These are phyloP conservation scores for Prosapia bicincta DNA, from an alignment of 2,888 invertebrate genomes.

Conservation along the genomic window DNA sequence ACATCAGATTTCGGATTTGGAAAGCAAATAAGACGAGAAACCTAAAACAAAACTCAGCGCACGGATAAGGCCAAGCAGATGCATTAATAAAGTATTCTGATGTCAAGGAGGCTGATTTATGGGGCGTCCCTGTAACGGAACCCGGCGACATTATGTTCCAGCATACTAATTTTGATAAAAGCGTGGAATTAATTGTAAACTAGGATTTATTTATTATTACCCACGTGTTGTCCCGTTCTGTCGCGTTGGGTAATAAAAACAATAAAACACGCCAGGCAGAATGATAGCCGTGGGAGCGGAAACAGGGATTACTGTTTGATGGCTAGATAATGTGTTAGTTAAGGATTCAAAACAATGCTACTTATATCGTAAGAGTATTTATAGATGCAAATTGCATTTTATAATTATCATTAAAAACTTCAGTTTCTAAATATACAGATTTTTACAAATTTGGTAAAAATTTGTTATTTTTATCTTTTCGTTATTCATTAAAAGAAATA, in stretches of 20 bases:
- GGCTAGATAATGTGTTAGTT: too few relatives aligned
- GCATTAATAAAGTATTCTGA: background rate
- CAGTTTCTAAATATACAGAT: too few relatives aligned
- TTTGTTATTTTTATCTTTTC: too few relatives aligned
- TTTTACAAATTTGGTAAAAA: too few relatives aligned
- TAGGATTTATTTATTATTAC: background rate
- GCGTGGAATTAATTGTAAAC: background rate
- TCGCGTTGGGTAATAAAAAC: background rate
- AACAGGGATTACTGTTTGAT: too few relatives aligned
- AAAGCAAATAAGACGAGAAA: background rate
- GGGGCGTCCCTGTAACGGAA: background rate
- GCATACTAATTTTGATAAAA: background rate
- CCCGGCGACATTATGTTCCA: background rate
- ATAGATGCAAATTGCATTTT: too few relatives aligned
- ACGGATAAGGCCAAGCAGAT: background rate
- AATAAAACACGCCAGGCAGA: background rate
- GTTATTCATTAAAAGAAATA: too few relatives aligned
- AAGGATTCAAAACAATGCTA: too few relatives aligned
- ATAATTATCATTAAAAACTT: too few relatives aligned
- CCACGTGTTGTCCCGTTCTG: background rate
- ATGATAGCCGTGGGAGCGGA: background rate
- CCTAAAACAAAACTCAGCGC: background rate
- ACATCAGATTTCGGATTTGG: background rate
- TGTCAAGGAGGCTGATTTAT: background rate
- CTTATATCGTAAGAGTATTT: too few relatives aligned